Evolutionary conservation across 92 coral and sea anemone species (phyloP).

Genomic region (Meandrina meandrites): DNA sequence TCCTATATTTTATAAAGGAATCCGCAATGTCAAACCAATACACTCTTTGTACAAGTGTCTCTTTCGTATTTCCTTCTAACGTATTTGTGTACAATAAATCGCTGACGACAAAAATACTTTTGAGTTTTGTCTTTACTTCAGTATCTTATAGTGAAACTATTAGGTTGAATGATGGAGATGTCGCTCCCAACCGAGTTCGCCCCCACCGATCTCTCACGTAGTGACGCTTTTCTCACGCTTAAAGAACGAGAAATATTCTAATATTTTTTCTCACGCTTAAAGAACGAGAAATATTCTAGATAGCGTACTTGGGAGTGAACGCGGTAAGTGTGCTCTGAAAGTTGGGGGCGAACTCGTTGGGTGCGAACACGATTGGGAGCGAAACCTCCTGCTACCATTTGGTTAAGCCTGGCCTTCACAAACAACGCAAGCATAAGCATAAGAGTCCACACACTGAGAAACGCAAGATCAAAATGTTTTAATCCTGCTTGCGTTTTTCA

Average conservation of each 20-base stretch:
- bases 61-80: constrained; percentile 56
- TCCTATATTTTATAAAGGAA: constrained; percentile 65
- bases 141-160: background rate
- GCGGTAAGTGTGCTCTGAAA: too few relatives aligned
- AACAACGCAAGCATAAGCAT: background rate
- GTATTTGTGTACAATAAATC: constrained; percentile 78
- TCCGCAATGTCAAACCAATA: constrained; percentile 46
- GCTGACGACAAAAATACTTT: constrained; percentile 33
- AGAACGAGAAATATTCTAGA: too few relatives aligned
- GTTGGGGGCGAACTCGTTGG: too few relatives aligned
- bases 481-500: background rate
- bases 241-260: too few relatives aligned
- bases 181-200: too few relatives aligned
- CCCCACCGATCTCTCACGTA: too few relatives aligned
- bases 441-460: background rate
- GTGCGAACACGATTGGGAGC: too few relatives aligned
- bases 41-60: constrained; percentile 57
- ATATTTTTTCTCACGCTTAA: too few relatives aligned
- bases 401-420: background rate
- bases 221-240: too few relatives aligned
- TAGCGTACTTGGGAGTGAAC: too few relatives aligned
- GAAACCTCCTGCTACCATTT: too few relatives aligned
- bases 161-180: too few relatives aligned
- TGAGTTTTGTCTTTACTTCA: background rate
- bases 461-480: background rate